These are phyloP conservation scores for Mellilla xanthometata DNA, from an alignment of 2,888 invertebrate genomes.

Conservation along the genomic window DNA sequence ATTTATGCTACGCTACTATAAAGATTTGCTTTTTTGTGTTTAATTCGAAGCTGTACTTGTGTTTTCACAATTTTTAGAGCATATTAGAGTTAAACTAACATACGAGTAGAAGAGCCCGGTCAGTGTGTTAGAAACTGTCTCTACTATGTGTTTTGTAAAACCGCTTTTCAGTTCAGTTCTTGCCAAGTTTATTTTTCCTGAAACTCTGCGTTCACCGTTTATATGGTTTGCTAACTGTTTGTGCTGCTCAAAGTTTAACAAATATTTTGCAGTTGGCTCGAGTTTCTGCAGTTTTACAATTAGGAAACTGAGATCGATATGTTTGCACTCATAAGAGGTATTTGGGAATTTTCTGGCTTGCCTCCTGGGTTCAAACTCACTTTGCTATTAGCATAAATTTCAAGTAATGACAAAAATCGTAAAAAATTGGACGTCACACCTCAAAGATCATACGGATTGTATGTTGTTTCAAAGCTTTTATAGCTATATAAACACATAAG, in stretches of 20 bases:
- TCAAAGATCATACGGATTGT: no score
- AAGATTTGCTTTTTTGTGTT: no score
- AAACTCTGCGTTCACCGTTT: slow-evolving; percentile 17
- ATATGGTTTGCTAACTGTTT: slow-evolving; percentile 6
- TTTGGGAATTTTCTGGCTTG: no score
- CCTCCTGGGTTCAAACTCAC: no score
- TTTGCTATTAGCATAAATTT: no score
- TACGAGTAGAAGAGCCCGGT: not conserved
- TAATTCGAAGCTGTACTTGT: no score
- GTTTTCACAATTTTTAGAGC: no score
- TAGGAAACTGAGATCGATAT: not conserved
- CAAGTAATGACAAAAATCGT: no score
- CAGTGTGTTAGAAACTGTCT: not conserved
- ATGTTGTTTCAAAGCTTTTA: no score
- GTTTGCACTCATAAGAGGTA: not conserved
- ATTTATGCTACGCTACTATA: no score
- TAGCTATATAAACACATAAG: no score
- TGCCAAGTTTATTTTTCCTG: slow-evolving; percentile 23
- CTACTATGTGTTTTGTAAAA: slow-evolving; percentile 12
- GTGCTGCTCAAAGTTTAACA: slow-evolving; percentile 1
- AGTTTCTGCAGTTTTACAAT: not conserved
- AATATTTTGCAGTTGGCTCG: not conserved
- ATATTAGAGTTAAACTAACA: not conserved
- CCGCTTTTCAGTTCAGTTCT: slow-evolving; percentile 18
- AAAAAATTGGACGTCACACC: no score